Evolutionary conservation across 1,140 invertebrate species (phyloP).

Genomic region (Onthophagus taurus): DNA sequence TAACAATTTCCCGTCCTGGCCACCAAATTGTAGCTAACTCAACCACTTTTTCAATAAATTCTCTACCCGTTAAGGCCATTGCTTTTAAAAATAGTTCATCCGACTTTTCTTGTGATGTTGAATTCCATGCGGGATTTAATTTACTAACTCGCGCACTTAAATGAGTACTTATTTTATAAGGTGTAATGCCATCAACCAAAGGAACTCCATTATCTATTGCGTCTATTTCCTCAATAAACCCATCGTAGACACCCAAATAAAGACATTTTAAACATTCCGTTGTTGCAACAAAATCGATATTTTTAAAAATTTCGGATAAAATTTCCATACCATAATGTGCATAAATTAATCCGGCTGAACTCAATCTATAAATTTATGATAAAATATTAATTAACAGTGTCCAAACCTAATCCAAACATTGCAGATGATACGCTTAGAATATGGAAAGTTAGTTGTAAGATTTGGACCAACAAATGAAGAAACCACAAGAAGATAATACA

Average conservation of each 20-base stretch:
- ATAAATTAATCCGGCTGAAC: constrained; percentile 92
- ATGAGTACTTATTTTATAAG: constrained; percentile 72
- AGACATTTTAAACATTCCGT: constrained; percentile 48
- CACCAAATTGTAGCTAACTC: constrained; percentile 61
- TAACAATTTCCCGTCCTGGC: constrained; percentile 68
- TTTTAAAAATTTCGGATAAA: constrained; percentile 47
- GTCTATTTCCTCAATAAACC: constrained; percentile 90
- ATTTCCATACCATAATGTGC: constrained; percentile 81
- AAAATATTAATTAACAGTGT: too few relatives aligned
- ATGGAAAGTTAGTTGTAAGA: too few relatives aligned
- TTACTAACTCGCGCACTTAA: constrained; percentile 63
- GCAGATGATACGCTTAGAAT: too few relatives aligned
- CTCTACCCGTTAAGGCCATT: constrained; percentile 65
- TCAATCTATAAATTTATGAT: constrained; percentile 71
- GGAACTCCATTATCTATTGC: constrained; percentile 92
- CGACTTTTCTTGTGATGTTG: constrained; percentile 42
- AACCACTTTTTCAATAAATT: constrained; percentile 69
- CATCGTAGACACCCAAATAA: constrained; percentile 81
- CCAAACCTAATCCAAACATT: too few relatives aligned
- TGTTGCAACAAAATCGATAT: constrained; percentile 37
- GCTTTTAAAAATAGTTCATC: constrained; percentile 63
- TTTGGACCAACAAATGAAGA: too few relatives aligned
- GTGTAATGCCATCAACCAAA: constrained; percentile 64
- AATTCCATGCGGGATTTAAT: constrained; percentile 87
- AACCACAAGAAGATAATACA: too few relatives aligned